Evolutionary conservation across 2,888 invertebrate genomes (phyloP), one percentile per base, ranked within the genome.

Genomic region (Lypha dubia): DNA sequence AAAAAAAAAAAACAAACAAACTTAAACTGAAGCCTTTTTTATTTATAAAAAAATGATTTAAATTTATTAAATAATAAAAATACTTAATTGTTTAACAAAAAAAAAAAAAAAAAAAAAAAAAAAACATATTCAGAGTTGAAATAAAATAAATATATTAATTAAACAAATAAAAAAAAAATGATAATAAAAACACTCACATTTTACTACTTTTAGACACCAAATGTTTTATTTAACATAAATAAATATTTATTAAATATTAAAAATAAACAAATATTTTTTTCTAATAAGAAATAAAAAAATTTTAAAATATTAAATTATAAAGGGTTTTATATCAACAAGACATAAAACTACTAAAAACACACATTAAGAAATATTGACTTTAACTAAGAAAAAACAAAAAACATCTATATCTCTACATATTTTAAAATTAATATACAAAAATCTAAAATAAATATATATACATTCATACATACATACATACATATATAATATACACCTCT

Each of bases 171-270:
- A 83, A 51, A 51, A 28, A 79, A 83, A 51, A 51, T 62, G 65
- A 79, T 67, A 67, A 80, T 65, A 79, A 63, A 51, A 35, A 38
- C n/a, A 51, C 46, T 80, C 82, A 82, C 82, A 82, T 79, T 84
- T 85, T 82, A 79, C 60, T 80, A 81, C 62, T 74, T 75, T 68
- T 85, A 79, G 82, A 79, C 85, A 82, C 79, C 83, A 84, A 82
- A 84, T 84, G 76, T 79, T 82, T 84, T 76, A 84, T 67, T 71
- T 71, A 77, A 70, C 63, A 79, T 77, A 46, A 32, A 79, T 77
- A 46, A 32, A 70, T 79, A 68, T 83, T 74, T 77, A 74, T 77
- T 65, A 75, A 67, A 84, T 20, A 71, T 41, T 62, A 67, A 76
- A 49, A 32, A 62, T 38, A 81, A 84, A 35, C 62, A 71, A 83